A percentile compares a stretch with the other conserved stretches of the same genome.
These are phyloP conservation scores for Pachliopta kotzebuea DNA, from an alignment of 2,888 invertebrate species.

Conservation along the genomic window DNA sequence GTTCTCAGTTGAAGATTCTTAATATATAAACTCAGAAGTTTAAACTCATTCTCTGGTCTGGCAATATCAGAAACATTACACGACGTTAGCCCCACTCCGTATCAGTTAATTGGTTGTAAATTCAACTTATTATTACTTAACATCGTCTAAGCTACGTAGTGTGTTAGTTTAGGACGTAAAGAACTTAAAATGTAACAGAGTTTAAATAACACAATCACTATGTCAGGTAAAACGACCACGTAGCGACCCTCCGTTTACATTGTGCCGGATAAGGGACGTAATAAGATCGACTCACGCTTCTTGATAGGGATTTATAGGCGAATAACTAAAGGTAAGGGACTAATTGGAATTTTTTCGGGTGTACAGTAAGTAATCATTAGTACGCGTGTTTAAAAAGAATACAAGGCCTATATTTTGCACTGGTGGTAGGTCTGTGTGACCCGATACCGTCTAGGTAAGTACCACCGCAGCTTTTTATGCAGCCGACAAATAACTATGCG, in stretches of 20 bases:
- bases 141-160: not conserved
- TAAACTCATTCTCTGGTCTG: not conserved
- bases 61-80: slow-evolving; percentile 13
- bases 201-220: slow-evolving; percentile 51
- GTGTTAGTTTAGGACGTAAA: slow-evolving; percentile 31
- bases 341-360: slow-evolving; percentile 20
- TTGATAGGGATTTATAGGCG: slow-evolving; percentile 29
- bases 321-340: slow-evolving; percentile 26
- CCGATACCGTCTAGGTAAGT: too few relatives aligned
- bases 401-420: too few relatives aligned
- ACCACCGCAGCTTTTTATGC: too few relatives aligned
- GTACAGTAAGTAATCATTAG: not conserved
- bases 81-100: slow-evolving; percentile 2
- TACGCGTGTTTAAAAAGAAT: too few relatives aligned
- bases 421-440: too few relatives aligned
- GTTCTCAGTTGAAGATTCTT: not conserved
- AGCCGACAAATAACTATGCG: too few relatives aligned
- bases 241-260: slow-evolving; percentile 39
- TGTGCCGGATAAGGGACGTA: slow-evolving; percentile 34
- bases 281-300: slow-evolving; percentile 35
- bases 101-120: not conserved
- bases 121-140: not conserved
- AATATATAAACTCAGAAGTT: slow-evolving; percentile 3
- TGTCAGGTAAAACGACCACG: slow-evolving; percentile 47
- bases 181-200: slow-evolving; percentile 39